Conservation (phyloP, 2,113 vertebrate genomes). For the Sprattus sprattus region DNA sequence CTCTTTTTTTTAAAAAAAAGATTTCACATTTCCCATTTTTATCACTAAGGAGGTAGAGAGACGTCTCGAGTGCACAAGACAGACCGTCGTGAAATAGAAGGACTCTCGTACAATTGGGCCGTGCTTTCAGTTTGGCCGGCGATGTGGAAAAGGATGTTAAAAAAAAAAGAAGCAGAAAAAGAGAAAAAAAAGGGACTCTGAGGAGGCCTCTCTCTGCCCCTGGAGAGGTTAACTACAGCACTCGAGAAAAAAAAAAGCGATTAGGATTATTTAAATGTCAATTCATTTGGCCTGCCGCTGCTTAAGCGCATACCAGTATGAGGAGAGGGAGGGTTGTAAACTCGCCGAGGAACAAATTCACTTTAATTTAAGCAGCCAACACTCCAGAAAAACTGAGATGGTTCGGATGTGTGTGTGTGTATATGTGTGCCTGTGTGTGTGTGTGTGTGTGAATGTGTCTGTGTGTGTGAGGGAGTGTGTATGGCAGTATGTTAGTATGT, state of each 20-base stretch:
- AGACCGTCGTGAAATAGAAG: neutral
- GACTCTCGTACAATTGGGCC: neutral
- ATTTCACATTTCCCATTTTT: no score
- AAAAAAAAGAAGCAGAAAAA: constrained; percentile 1
- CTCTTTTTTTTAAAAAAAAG: no score
- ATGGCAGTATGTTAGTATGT: neutral
- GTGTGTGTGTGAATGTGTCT: neutral
- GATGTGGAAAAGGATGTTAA: constrained; percentile 33
- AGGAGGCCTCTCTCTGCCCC: constrained; percentile 47
- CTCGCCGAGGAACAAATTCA: constrained; percentile 46
- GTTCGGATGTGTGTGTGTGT: neutral
- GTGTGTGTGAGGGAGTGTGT: neutral
- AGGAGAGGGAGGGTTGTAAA: constrained; percentile 25
- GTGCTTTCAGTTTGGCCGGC: neutral
- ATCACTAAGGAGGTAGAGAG: neutral
- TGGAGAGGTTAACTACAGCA: constrained; percentile 48
- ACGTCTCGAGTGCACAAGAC: neutral
- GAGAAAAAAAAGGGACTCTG: neutral
- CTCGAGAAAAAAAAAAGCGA: constrained; percentile 42
- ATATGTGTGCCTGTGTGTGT: constrained; percentile 20
- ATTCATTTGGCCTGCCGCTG: constrained; percentile 54
- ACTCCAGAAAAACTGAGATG: constrained; percentile 28
- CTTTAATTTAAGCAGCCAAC: constrained; percentile 40
- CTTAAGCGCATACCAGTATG: constrained; percentile 24
- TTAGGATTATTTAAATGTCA: constrained; percentile 64